Evolutionary conservation across 2,113 vertebrate genomes (phyloP), one percentile per base, ranked within the genome.

Genomic region (Eublepharis macularius): DNA sequence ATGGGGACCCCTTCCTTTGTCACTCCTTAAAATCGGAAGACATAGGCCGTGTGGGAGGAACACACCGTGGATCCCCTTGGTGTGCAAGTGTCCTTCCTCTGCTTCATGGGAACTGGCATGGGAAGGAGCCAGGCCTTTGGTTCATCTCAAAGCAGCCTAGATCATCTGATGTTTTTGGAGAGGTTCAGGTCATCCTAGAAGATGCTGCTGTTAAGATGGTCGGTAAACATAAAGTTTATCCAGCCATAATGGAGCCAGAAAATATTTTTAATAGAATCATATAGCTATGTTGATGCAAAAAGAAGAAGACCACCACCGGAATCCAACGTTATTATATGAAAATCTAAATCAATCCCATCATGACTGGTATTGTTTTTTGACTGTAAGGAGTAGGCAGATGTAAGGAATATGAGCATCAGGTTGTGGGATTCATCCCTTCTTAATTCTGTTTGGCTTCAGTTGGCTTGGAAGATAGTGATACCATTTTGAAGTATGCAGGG

Each of bases 261-360:
- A 73, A 81, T 86, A 88, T 32, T 85, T 43, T 13, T 80, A 24
- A 54, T 84, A 89, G 80, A 85, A 81, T 74, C 82, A 90, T 92
- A 80, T 75, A 26, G 14, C 41, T 63, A 21, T 41, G 24, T 75
- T 63, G 11, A 80, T 89, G 82, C 75, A 77, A 76, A 68, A 86
- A 47, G 45, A 47, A 47, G 45, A 10, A 47, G 10, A 47, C 5
- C 45, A 47, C n/a, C n/a, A n/a, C n/a, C n/a, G n/a, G n/a, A n/a
- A n/a, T n/a, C n/a, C n/a, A n/a, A n/a, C n/a, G n/a, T 51, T 13
- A 51, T 51, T 51, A 51, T 4, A 13, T 51, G 49, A 41, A 90
- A 63, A 29, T 34, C 7, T 76, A 21, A 51, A 51, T 11, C 34
- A 74, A 2, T 11, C 14, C 68, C 11, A 36, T 11, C 70, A 73